Evolutionary conservation across 2,797 vertebrate species (phyloP).

Genomic region (Anguilla anguilla): DNA sequence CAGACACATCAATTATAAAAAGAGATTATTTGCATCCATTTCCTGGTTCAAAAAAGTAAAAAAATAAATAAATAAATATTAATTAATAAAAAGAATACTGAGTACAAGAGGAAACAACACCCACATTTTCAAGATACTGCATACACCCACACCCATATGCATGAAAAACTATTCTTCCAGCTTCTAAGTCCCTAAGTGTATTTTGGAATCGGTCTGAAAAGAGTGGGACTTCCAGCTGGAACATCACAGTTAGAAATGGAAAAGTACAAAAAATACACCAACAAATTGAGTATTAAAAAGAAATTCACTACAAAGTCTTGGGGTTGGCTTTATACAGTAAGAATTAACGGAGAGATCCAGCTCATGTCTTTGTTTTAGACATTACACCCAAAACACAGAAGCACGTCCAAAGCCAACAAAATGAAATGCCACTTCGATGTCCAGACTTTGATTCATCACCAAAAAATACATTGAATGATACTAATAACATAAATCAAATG

Average conservation of each 20-base stretch:
- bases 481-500: background rate
- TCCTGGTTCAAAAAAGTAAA: background rate
- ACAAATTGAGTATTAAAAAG: background rate
- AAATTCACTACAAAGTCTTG: background rate
- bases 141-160: background rate
- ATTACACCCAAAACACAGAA: background rate
- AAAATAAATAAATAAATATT: background rate
- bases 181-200: conserved; percentile 48
- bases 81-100: background rate
- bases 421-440: background rate
- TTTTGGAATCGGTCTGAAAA: conserved; percentile 20
- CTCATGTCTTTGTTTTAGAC: background rate
- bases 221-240: conserved; percentile 23
- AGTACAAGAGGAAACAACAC: background rate
- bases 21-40: background rate
- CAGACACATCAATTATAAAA: background rate
- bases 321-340: background rate
- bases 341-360: conserved; percentile 11
- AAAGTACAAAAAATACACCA: conserved; percentile 24
- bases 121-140: background rate
- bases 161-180: conserved; percentile 42
- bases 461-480: background rate
- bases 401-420: conserved; percentile 3
- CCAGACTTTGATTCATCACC: background rate
- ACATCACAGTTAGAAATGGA: conserved; percentile 9